Percentiles rank a stretch among this genome's conserved stretches.
These are phyloP conservation scores for Burhinus bistriatus DNA, from an alignment of 2,113 vertebrate genomes.

Conservation along the genomic window DNA sequence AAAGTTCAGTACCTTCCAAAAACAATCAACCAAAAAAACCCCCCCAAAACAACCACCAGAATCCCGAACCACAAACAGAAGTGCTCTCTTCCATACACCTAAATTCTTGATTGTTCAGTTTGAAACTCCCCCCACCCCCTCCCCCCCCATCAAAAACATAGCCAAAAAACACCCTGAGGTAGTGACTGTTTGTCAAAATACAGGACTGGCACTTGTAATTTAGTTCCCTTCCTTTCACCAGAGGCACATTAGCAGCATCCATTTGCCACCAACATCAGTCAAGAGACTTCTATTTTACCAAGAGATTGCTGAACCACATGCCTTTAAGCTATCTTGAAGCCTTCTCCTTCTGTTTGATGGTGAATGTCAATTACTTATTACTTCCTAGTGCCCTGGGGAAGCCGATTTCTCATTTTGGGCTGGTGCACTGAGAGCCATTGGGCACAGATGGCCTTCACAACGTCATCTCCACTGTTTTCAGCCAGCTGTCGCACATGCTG, in stretches of 20 bases:
- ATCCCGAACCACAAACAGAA: background rate
- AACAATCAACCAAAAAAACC: background rate
- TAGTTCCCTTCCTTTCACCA: slow-evolving; percentile 34
- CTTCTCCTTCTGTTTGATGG: background rate
- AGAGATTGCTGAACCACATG: background rate
- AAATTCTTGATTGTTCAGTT: slow-evolving; percentile 10
- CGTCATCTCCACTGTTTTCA: slow-evolving; percentile 77
- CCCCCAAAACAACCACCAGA: too few relatives aligned
- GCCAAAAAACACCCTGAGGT: slow-evolving; percentile 67
- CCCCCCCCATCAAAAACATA: background rate
- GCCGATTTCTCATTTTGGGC: slow-evolving; percentile 58
- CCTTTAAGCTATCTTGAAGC: background rate
- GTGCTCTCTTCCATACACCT: slow-evolving; percentile 14
- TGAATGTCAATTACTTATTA: background rate
- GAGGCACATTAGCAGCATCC: slow-evolving; percentile 17
- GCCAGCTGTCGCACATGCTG: slow-evolving; percentile 85
- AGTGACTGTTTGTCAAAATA: slow-evolving; percentile 67
- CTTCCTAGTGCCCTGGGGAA: slow-evolving; percentile 62
- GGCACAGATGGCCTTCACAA: slow-evolving; percentile 90
- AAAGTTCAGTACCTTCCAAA: slow-evolving; percentile 34
- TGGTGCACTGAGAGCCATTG: slow-evolving; percentile 91
- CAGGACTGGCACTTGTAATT: slow-evolving; percentile 73
- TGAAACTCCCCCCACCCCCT: background rate
- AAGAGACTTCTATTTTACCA: background rate
- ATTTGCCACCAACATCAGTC: background rate